Base-by-base conservation (phyloP, 2,888 invertebrate species). In the Sphecodes monilicornis region DNA sequence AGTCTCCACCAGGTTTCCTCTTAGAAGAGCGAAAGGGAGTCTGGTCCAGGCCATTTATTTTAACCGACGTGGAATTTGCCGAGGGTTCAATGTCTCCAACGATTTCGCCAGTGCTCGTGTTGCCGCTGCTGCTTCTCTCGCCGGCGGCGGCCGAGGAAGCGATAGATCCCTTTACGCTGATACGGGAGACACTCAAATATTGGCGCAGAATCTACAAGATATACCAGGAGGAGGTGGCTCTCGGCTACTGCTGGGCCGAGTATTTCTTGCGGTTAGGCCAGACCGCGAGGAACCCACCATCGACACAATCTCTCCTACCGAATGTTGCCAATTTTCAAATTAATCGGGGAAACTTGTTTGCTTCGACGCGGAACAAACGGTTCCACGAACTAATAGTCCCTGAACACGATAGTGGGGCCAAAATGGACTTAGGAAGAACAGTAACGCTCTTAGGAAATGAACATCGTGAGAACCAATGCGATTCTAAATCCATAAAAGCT, bases 211-310 rank as follows among this genome's bases (percentile, higher is more conserved):
- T 90, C 71, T 92, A 92, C 82, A 85, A 79, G 32, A 72, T 54
- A 54, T 91, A 91, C 80, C 69, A 80, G 8, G 88, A 90, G 8
- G 92, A 92, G 76, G 76, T 91, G 29, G 46, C 76, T 10, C 82
- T 91, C 41, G 90, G 89, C 39, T 87, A 88, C 54, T 92, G 92
- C 74, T 88, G 84, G 88, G 84, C 86, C 18, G 82, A 82, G 29
- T 88, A 91, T 60, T 85, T 91, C 46, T 39, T 88, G n/a, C 64
- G 60, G 16, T 39, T 22, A 26, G 77, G 36, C n/a, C 69, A 43
- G 18, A 54, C n/a, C 32, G 57, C 26, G 43, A 36, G 16, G 29
- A 78, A 72, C 26, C 18, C 46, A 39, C 18, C 70, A 13, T 13
- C n/a, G 60, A 18, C 70, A 22, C 46, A 18, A 0, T 1, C 22